phyloP scores from a whole-genome alignment of 1,140 invertebrate genomes.

The Bombus impatiens region DNA sequence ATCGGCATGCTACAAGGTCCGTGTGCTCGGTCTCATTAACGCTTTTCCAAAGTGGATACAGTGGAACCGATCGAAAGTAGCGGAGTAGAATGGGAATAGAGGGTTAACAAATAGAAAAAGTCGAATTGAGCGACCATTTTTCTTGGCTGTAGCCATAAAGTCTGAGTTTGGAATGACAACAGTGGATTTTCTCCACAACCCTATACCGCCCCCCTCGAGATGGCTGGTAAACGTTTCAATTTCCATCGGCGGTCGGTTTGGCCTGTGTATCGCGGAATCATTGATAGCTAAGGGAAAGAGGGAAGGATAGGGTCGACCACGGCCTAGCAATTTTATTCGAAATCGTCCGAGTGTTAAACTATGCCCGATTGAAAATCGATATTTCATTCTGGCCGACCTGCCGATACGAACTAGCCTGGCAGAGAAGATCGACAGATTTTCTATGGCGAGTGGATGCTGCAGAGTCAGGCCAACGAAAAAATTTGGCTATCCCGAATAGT shows the following conservation, averaged over 20 bases:
- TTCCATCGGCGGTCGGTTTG: conserved; percentile 47
- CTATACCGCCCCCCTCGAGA: not conserved
- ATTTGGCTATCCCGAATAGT: conserved; percentile 49
- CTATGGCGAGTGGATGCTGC: conserved; percentile 43
- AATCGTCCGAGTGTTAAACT: conserved; percentile 71
- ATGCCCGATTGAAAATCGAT: conserved; percentile 73
- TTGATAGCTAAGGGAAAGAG: conserved; percentile 38
- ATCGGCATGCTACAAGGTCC: conserved; percentile 55
- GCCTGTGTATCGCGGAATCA: conserved; percentile 54
- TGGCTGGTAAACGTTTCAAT: conserved; percentile 59
- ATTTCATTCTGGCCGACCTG: conserved; percentile 67
- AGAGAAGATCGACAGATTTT: conserved; percentile 65
- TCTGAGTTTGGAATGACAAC: conserved; percentile 58
- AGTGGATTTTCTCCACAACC: not conserved
- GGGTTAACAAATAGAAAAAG: not conserved
- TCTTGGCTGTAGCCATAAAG: conserved; percentile 62
- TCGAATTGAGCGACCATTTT: conserved; percentile 53
- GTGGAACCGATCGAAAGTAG: conserved; percentile 29
- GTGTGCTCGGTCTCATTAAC: conserved; percentile 68
- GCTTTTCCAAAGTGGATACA: conserved; percentile 67
- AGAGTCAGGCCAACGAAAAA: conserved; percentile 49
- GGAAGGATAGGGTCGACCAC: conserved; percentile 39
- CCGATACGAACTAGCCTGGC: conserved; percentile 41
- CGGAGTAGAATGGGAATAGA: not conserved
- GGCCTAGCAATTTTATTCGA: conserved; percentile 66